phyloP scores from a whole-genome alignment of 2,113 vertebrate species.

The Chaetodon trifascialis region DNA sequence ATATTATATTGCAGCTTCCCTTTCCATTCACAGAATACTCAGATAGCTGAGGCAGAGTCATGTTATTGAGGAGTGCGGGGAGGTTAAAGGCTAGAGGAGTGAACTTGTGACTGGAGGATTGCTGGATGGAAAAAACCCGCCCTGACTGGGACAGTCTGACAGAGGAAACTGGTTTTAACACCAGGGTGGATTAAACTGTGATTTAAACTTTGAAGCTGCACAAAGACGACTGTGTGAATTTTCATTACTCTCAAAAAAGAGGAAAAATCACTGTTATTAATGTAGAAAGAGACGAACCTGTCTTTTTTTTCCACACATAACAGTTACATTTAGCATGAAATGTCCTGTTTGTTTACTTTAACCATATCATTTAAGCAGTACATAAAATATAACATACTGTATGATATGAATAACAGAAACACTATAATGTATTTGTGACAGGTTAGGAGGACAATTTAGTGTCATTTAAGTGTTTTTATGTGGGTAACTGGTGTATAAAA shows the following conservation, averaged over 20 bases:
- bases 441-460: too few relatives aligned
- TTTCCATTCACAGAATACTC: slow-evolving; percentile 48
- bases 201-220: not conserved
- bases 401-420: not conserved
- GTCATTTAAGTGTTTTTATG: too few relatives aligned
- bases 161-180: slow-evolving; percentile 40
- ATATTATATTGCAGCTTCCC: slow-evolving; percentile 48
- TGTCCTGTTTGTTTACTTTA: not conserved
- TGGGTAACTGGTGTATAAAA: not conserved
- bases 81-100: slow-evolving; percentile 42
- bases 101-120: slow-evolving; percentile 44
- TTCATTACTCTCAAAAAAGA: not conserved
- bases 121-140: slow-evolving; percentile 20
- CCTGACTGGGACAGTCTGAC: slow-evolving; percentile 34
- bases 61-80: slow-evolving; percentile 53
- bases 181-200: slow-evolving; percentile 21
- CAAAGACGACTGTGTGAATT: not conserved
- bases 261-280: not conserved
- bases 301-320: not conserved
- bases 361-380: not conserved
- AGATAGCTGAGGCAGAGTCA: not conserved
- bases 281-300: not conserved
- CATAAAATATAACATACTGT: not conserved
- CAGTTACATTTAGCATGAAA: not conserved
- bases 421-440: too few relatives aligned